Conservation (phyloP, 2,113 vertebrate species). For the Erpornis zantholeuca region DNA sequence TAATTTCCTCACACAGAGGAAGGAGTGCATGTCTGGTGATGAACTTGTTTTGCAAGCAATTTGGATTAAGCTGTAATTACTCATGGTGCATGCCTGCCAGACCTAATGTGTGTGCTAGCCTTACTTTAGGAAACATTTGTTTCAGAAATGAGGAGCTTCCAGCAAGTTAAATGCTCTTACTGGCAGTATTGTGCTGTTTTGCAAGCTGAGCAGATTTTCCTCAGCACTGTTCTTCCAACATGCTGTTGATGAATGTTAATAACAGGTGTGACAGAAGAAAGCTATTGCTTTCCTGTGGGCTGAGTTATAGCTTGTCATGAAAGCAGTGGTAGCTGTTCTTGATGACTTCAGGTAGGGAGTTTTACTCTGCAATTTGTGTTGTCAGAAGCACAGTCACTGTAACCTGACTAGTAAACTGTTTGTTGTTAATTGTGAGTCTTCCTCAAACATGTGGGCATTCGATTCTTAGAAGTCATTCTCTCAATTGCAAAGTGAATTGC, state of each 20-base stretch:
- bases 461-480: background rate
- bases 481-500: background rate
- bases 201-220: background rate
- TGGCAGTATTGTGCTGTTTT: background rate
- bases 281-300: background rate
- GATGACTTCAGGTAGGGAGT: background rate
- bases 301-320: background rate
- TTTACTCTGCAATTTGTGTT: background rate
- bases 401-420: background rate
- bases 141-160: background rate
- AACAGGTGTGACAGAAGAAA: background rate
- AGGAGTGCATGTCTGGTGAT: background rate
- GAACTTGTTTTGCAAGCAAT: background rate
- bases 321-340: background rate
- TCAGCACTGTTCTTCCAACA: background rate
- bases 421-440: background rate
- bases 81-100: background rate
- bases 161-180: background rate
- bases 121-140: background rate
- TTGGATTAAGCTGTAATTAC: background rate
- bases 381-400: background rate
- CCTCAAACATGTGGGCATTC: background rate
- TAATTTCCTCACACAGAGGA: background rate
- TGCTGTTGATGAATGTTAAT: background rate
- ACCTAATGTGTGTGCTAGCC: background rate